Base-by-base conservation (phyloP, 1,140 invertebrate genomes). In the Apis laboriosa region DNA sequence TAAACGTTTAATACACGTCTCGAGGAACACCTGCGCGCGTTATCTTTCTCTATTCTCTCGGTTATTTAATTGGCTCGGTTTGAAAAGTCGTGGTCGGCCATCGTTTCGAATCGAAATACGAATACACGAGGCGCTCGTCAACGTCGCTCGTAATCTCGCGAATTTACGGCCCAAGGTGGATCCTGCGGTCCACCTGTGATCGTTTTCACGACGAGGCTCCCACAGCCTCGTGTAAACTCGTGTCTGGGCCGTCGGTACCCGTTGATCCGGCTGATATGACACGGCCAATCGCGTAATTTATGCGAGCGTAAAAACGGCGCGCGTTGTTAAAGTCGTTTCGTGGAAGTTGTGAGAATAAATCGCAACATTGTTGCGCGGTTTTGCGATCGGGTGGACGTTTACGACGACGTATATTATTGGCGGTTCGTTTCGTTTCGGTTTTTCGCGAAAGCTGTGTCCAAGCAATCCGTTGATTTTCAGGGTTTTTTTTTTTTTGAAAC, bases 141-240 rank as follows among this genome's bases (percentile, higher is more conserved):
- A 75, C 53, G 79, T 56, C 68, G 49, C 77, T 63, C 77, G 56
- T 80, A 72, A 72, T 63, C 68, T 11, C 24, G 49, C 49, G 68
- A 72, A 61, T 78, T 78, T 78, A 78, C 55, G 11, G 24, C 17
- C 8, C 58, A 63, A 80, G 70, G 60, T 66, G 70, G 19, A 49
- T 74, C 78, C 51, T 19, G 11, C 12, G 12, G 13, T 53, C n/a
- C 78, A 74, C 70, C 51, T 64, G 70, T 61, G 55, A 15, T 12
- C 78, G n/a, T 43, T 34, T 66, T 1, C 63, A 19, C 63, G 19
- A 12, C 43, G 2, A 34, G 34, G 34, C n/a, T 0, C 13, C 15
- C 11, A 3, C 21, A 0, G 7, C 60, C 11, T 24, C 12, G 21
- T 8, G 53, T 77, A 64, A 76, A 76, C 61, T 64, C 28, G 34